phyloP scores from a whole-genome alignment of 2,113 vertebrate species.

The Poecile atricapillus region DNA sequence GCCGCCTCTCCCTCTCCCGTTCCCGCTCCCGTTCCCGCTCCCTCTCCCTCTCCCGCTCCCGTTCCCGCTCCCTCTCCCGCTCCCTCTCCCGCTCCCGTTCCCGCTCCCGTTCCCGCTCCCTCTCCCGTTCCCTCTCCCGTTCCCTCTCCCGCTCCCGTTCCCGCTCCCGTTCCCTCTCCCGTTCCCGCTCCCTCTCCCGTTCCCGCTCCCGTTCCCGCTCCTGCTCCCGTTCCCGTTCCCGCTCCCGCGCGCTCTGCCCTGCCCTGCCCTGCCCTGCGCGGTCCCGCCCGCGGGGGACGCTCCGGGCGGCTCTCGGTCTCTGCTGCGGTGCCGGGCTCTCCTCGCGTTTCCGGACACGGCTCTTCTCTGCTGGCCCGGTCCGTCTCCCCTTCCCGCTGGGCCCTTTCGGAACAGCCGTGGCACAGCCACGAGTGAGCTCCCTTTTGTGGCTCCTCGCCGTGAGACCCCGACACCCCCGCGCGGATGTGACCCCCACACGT shows the following conservation, averaged over 20 bases:
- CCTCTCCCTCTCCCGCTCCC: neutral
- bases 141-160: neutral
- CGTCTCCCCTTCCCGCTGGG: neutral
- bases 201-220: too few species aligned
- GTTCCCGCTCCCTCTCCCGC: too few species aligned
- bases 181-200: fast-evolving
- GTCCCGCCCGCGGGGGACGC: neutral
- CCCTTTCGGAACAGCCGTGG: too few species aligned
- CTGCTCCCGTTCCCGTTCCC: neutral
- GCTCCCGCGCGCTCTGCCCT: too few species aligned
- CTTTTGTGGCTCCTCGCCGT: neutral
- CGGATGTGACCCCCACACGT: neutral
- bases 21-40: neutral
- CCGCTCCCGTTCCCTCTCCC: too few species aligned
- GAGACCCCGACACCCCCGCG: too few species aligned
- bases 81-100: fast-evolving
- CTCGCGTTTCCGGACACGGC: neutral
- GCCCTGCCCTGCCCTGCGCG: too few species aligned
- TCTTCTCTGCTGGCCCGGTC: neutral
- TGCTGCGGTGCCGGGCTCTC: too few species aligned
- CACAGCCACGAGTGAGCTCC: too few species aligned
- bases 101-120: too few species aligned
- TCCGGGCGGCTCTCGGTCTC: neutral
- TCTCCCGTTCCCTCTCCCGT: too few species aligned
- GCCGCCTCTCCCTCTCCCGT: fast-evolving